Conservation (phyloP, 2,888 invertebrate genomes). For the Spodoptera littoralis region DNA sequence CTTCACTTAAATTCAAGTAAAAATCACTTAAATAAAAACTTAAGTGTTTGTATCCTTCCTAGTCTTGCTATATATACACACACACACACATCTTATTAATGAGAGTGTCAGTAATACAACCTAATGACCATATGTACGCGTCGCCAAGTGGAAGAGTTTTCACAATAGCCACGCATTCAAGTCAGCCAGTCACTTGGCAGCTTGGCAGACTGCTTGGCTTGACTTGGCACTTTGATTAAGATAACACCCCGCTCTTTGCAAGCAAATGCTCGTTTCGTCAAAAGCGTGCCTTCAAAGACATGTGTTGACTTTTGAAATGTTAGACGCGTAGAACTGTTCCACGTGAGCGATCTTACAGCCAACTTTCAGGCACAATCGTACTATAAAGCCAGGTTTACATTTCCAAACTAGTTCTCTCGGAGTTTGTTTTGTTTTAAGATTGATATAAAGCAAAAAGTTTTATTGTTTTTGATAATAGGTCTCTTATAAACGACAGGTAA, state of each 20-base stretch:
- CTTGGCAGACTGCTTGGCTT: slow-evolving; percentile 25
- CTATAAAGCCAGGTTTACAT: slow-evolving; percentile 11
- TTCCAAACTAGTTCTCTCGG: background rate
- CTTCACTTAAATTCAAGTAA: too few relatives aligned
- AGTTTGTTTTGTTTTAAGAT: background rate
- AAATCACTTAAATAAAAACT: too few relatives aligned
- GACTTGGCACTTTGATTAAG: slow-evolving; percentile 79
- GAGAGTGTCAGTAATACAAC: slow-evolving; percentile 79
- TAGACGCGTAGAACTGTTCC: slow-evolving; percentile 44
- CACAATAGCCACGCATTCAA: slow-evolving; percentile 72
- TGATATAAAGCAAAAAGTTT: too few relatives aligned
- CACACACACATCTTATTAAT: slow-evolving; percentile 56
- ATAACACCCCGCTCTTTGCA: slow-evolving; percentile 75
- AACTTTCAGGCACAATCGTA: slow-evolving; percentile 25
- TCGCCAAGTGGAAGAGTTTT: slow-evolving; percentile 70
- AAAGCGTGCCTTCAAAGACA: slow-evolving; percentile 70
- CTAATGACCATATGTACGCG: slow-evolving; percentile 65
- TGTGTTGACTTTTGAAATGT: slow-evolving; percentile 71
- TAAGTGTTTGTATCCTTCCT: too few relatives aligned
- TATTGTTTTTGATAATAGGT: too few relatives aligned
- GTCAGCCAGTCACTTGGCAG: slow-evolving; percentile 45
- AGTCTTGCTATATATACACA: background rate
- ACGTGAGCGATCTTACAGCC: slow-evolving; percentile 39
- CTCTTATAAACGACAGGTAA: too few relatives aligned
- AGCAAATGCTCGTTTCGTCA: slow-evolving; percentile 66